Conservation (phyloP, 1,140 invertebrate genomes). For the Micrasema longulum region DNA sequence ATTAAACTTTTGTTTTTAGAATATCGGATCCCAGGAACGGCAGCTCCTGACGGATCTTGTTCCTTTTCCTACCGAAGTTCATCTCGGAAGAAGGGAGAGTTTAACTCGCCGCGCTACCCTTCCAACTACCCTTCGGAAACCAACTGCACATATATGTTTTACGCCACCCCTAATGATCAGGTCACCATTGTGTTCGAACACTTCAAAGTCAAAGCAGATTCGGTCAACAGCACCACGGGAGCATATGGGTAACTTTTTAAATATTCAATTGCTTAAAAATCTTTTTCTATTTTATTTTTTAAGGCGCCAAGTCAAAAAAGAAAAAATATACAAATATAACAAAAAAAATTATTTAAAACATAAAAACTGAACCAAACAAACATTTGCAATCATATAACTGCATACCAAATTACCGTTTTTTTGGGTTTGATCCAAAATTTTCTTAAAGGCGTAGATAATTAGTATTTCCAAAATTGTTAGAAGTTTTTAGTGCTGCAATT, state of each 20-base stretch:
- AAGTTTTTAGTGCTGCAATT: too few relatives aligned
- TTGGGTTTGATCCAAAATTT: too few relatives aligned
- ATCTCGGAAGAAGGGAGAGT: conserved; percentile 87
- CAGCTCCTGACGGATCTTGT: conserved; percentile 89
- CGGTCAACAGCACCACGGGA: conserved; percentile 61
- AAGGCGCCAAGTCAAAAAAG: too few relatives aligned
- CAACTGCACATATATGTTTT: conserved; percentile 92
- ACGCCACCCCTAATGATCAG: conserved; percentile 88
- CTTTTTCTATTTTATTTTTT: too few relatives aligned
- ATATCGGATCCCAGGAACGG: conserved; percentile 94
- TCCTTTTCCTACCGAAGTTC: conserved; percentile 91
- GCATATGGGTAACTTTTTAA: conserved; percentile 74
- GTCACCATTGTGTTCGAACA: conserved; percentile 93
- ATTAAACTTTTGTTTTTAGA: conserved; percentile 65
- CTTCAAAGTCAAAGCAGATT: conserved; percentile 79
- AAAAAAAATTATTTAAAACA: too few relatives aligned
- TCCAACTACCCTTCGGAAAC: conserved; percentile 94
- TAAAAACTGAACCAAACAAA: too few relatives aligned
- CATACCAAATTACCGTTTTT: too few relatives aligned
- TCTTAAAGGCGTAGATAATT: too few relatives aligned
- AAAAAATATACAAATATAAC: too few relatives aligned
- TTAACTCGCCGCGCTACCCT: conserved; percentile 96
- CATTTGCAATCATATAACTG: too few relatives aligned
- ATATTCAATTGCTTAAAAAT: too few relatives aligned
- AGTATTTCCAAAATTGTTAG: too few relatives aligned